These are phyloP conservation scores for Hemicentrotus pulcherrimus DNA, from an alignment of 35 echinoderm and acorn worm species.

Conservation along the genomic window DNA sequence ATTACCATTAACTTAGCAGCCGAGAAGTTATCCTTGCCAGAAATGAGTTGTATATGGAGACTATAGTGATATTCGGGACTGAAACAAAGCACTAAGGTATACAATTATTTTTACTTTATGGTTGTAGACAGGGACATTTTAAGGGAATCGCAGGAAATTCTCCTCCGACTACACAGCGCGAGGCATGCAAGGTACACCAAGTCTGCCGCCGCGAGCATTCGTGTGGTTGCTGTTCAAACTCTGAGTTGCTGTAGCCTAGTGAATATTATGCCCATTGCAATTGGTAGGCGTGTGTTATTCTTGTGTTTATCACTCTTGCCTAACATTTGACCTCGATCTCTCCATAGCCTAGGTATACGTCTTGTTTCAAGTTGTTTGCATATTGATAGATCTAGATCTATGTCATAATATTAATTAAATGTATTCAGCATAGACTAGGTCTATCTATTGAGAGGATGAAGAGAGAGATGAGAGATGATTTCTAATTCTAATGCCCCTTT, in stretches of 20 bases:
- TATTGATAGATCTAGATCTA: no score
- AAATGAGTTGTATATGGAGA: not conserved
- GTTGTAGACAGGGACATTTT: not conserved
- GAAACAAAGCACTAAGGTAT: not conserved
- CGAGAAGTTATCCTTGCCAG: not conserved
- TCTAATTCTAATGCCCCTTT: no score
- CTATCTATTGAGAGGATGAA: no score
- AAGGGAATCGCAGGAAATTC: not conserved
- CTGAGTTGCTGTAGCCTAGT: not conserved
- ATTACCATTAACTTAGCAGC: conserved; percentile 4
- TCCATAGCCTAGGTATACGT: no score
- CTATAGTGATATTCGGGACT: not conserved
- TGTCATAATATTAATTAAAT: no score
- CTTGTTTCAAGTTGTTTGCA: no score
- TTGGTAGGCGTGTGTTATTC: no score
- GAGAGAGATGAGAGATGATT: no score
- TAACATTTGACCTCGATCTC: no score
- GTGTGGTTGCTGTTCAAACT: not conserved
- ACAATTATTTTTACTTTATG: not conserved
- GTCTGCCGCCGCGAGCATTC: not conserved
- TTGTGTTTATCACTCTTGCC: no score
- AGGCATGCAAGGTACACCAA: not conserved
- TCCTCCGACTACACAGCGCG: not conserved
- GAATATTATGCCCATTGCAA: not conserved
- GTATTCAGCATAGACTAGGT: no score